Conservation (phyloP, 2,113 vertebrate genomes). For the Steatornis caripensis region DNA sequence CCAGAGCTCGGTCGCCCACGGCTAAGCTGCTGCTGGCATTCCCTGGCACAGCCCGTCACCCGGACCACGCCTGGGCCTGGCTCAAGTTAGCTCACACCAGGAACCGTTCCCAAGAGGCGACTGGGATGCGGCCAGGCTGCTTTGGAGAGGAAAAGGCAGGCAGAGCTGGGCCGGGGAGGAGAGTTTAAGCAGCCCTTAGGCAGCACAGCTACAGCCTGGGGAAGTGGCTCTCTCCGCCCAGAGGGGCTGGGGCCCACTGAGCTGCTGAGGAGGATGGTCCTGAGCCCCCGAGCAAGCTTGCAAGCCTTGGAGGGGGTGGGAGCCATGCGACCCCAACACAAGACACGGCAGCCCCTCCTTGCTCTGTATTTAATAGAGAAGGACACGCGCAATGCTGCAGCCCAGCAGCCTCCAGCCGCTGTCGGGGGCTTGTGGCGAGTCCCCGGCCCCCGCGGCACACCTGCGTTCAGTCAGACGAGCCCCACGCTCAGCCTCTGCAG, state of each 20-base stretch:
- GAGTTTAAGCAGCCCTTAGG: accelerated
- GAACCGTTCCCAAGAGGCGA: not conserved
- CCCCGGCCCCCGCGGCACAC: accelerated
- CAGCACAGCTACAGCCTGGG: not conserved
- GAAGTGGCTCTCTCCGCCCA: not conserved
- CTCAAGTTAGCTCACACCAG: accelerated
- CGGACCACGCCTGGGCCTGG: not conserved
- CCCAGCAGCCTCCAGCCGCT: accelerated
- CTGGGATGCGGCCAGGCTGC: not conserved
- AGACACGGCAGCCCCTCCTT: not conserved
- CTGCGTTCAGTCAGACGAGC: accelerated
- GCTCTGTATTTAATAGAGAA: constrained; percentile 42
- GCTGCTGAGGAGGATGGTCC: not conserved
- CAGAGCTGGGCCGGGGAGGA: not conserved
- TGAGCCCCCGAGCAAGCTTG: accelerated
- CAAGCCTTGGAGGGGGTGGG: not conserved
- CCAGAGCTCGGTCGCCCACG: not conserved
- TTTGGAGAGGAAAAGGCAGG: not conserved
- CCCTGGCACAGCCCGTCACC: not conserved
- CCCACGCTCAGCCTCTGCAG: not conserved
- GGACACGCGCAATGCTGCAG: accelerated
- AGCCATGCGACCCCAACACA: not conserved
- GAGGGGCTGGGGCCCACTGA: accelerated
- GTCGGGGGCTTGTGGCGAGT: accelerated
- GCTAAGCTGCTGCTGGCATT: not conserved